A percentile compares a stretch with the other conserved stretches of the same genome.
These are phyloP conservation scores for Drosophila falleni DNA, from an alignment of 2,888 invertebrate species.

Conservation along the genomic window DNA sequence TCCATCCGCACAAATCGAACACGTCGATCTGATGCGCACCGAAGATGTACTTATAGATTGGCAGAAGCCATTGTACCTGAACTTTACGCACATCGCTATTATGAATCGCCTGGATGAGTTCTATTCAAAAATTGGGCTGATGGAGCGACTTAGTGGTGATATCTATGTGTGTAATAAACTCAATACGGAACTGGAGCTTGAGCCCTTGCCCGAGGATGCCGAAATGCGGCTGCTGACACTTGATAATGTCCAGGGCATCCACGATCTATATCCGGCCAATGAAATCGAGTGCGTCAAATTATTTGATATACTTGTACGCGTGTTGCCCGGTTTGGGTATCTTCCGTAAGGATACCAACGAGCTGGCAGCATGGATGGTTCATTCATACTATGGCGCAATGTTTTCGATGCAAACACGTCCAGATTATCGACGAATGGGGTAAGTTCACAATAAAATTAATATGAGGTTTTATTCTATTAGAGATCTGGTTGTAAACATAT, in stretches of 20 bases:
- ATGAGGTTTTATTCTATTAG: too few relatives aligned
- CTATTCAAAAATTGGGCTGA: constrained; percentile 87
- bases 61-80: constrained; percentile 92
- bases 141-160: constrained; percentile 93
- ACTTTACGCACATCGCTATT: constrained; percentile 93
- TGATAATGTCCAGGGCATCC: constrained; percentile 92
- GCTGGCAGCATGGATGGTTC: constrained; percentile 96
- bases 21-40: constrained; percentile 90
- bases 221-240: constrained; percentile 91
- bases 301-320: constrained; percentile 92
- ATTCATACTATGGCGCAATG: constrained; percentile 96
- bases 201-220: constrained; percentile 89
- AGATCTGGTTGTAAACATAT: neutral
- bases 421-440: constrained; percentile 90
- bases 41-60: constrained; percentile 93
- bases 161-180: constrained; percentile 91
- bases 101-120: constrained; percentile 92
- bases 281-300: constrained; percentile 94
- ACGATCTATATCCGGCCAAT: constrained; percentile 94
- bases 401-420: constrained; percentile 96
- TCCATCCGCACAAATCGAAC: constrained; percentile 91
- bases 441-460: constrained; percentile 31
- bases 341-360: constrained; percentile 89
- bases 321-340: constrained; percentile 92
- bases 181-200: constrained; percentile 87